Percentiles rank a stretch among this genome's conserved stretches.
phyloP scores from a whole-genome alignment of 1,140 invertebrate species.

The Triops longicaudatus region DNA sequence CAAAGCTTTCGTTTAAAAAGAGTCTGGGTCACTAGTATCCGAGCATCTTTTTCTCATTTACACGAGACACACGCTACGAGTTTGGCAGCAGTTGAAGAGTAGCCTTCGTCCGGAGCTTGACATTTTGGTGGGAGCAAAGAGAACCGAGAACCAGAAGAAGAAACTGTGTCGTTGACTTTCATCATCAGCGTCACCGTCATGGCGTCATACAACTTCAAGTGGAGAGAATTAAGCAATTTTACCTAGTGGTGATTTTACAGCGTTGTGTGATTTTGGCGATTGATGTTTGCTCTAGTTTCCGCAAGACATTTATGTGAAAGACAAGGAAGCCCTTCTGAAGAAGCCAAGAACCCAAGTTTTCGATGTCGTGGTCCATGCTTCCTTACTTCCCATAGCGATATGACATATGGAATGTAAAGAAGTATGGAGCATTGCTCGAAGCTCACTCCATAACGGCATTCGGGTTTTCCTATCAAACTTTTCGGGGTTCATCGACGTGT shows the following conservation, averaged over 20 bases:
- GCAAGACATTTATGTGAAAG: no score
- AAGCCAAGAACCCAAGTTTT: slow-evolving; percentile 23
- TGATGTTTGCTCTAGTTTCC: no score
- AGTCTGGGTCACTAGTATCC: background rate
- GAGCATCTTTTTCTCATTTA: slow-evolving; percentile 15
- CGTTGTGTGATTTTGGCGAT: no score
- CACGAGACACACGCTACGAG: background rate
- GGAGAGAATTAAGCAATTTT: no score
- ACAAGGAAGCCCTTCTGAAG: background rate
- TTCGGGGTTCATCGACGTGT: no score
- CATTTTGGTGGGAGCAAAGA: background rate
- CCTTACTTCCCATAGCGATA: slow-evolving; percentile 86
- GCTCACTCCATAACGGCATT: background rate
- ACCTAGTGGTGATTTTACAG: no score
- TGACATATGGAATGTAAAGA: slow-evolving; percentile 94
- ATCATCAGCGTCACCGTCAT: no score
- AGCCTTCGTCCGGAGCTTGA: background rate
- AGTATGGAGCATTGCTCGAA: slow-evolving; percentile 70
- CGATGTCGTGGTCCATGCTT: slow-evolving; percentile 70
- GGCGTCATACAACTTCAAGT: no score
- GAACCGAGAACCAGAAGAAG: background rate
- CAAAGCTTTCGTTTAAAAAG: slow-evolving; percentile 4
- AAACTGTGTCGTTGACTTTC: background rate
- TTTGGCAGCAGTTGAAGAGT: background rate
- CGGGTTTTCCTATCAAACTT: no score